Percentiles rank a stretch among this genome's conserved stretches.
Conservation (phyloP, 2,797 vertebrate species). For the Amblyraja radiata region DNA sequence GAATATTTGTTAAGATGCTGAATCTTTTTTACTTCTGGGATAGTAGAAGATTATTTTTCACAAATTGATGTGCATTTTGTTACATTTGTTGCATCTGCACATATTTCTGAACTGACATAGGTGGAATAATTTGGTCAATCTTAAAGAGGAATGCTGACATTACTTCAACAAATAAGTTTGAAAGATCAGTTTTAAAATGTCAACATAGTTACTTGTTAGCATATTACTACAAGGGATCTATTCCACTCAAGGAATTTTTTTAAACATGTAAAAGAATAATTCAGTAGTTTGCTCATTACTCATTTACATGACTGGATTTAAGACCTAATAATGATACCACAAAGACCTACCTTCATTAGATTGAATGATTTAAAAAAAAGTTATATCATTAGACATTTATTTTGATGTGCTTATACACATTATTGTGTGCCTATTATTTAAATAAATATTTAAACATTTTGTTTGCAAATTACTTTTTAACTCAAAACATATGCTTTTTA, state of each 20-base stretch:
- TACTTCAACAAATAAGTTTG: background rate
- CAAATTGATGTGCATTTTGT: background rate
- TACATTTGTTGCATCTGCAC: background rate
- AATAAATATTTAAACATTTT: background rate
- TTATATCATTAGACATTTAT: background rate
- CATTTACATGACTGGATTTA: background rate
- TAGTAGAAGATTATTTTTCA: background rate
- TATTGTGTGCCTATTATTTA: background rate
- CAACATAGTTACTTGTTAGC: background rate
- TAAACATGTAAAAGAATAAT: background rate
- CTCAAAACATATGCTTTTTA: background rate
- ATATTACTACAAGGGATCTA: background rate
- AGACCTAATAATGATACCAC: background rate
- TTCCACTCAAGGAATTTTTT: background rate
- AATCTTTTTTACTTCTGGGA: too few relatives aligned
- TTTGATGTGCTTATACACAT: background rate
- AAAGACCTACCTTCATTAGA: background rate
- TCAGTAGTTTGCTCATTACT: background rate
- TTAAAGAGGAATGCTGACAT: background rate
- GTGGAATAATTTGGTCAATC: background rate
- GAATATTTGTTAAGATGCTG: too few relatives aligned
- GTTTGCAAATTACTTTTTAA: background rate
- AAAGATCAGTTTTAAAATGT: background rate
- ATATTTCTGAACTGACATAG: background rate
- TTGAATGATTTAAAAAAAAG: background rate